phyloP scores from a whole-genome alignment of 2,888 invertebrate genomes.

The Synanthedon tipuliformis region DNA sequence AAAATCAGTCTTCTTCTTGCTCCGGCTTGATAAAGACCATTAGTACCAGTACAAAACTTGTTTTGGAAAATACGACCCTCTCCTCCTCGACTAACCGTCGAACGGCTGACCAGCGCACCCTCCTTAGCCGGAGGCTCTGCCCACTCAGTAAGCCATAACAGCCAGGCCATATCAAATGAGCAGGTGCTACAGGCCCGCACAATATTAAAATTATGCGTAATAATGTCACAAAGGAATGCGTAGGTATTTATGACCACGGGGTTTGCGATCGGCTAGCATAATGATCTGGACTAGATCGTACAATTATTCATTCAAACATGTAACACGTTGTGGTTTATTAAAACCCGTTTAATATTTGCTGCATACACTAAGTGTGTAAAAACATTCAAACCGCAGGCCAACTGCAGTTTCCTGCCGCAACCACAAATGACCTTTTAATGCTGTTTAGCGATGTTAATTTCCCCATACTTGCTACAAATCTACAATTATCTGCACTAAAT shows the following conservation, averaged over 20 bases:
- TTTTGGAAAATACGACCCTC: too few species aligned
- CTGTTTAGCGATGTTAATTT: slow-evolving; percentile 38
- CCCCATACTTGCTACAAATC: background rate
- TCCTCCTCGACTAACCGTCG: too few species aligned
- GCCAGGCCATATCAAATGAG: too few species aligned
- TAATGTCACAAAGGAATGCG: slow-evolving; percentile 3
- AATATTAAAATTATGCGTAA: background rate
- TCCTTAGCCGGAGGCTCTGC: too few species aligned
- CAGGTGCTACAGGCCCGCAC: too few species aligned
- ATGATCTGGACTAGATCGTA: slow-evolving; percentile 13
- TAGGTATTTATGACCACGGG: slow-evolving; percentile 9
- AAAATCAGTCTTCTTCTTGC: too few species aligned
- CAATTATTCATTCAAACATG: slow-evolving; percentile 17
- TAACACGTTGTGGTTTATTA: slow-evolving; percentile 19
- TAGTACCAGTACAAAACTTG: too few species aligned
- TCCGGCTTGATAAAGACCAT: too few species aligned
- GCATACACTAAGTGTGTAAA: slow-evolving; percentile 28
- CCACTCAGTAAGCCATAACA: too few species aligned
- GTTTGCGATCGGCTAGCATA: slow-evolving; percentile 1
- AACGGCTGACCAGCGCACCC: too few species aligned
- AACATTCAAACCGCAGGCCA: slow-evolving; percentile 45
- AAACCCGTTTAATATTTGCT: slow-evolving; percentile 21
- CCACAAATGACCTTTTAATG: slow-evolving; percentile 61
- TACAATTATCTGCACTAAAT: background rate
- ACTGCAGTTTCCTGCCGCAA: slow-evolving; percentile 50